These are phyloP conservation scores for Leistus spinibarbis DNA, from an alignment of 2,888 invertebrate genomes.

Conservation along the genomic window DNA sequence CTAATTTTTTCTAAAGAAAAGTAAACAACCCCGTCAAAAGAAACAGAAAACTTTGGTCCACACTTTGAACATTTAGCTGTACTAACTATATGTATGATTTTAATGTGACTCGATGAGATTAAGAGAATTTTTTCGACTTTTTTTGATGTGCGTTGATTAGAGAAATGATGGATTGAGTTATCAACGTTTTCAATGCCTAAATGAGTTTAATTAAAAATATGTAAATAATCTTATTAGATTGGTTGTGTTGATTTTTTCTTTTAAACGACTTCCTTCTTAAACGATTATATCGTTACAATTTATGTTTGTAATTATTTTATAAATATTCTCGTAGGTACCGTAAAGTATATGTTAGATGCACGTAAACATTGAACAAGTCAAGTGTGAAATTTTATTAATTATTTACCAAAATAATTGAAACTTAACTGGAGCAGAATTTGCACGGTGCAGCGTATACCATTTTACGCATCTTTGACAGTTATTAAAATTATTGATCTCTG, in stretches of 20 bases:
- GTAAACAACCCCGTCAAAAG: slow-evolving; percentile 37
- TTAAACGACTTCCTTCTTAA: slow-evolving; percentile 27
- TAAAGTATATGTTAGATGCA: neutral
- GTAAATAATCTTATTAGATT: slow-evolving; percentile 38
- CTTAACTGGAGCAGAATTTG: slow-evolving; percentile 21
- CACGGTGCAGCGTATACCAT: neutral
- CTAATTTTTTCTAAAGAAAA: slow-evolving; percentile 40
- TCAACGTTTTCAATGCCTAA: slow-evolving; percentile 18
- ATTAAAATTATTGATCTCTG: neutral
- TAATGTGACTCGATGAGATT: neutral
- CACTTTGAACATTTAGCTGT: neutral
- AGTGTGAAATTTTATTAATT: slow-evolving; percentile 32
- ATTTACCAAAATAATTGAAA: slow-evolving; percentile 20
- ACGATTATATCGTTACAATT: slow-evolving; percentile 27
- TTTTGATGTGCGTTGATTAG: slow-evolving; percentile 22
- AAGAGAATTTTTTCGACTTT: slow-evolving; percentile 8
- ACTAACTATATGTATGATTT: neutral
- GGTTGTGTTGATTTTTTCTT: slow-evolving; percentile 31
- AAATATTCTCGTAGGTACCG: slow-evolving; percentile 13
- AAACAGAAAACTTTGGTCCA: slow-evolving; percentile 1
- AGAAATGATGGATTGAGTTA: slow-evolving; percentile 34
- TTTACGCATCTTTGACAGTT: neutral
- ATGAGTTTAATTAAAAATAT: slow-evolving; percentile 37
- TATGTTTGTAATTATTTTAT: slow-evolving; percentile 36
- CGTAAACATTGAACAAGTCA: neutral